Conservation (phyloP, 1,140 invertebrate genomes). For the Lordiphosa mommai region DNA sequence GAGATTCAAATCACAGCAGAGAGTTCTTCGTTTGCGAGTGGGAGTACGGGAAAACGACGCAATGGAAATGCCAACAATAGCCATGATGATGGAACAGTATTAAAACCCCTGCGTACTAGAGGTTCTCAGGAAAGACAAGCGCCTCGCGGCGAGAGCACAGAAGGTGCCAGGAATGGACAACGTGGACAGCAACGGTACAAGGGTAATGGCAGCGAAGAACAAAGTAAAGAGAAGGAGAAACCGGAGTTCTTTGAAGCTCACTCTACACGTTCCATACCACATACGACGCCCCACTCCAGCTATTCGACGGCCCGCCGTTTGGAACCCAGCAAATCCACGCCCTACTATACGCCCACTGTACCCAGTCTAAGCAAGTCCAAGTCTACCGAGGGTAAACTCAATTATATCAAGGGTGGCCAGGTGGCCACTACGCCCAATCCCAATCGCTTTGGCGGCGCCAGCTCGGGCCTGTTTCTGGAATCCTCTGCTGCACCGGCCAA, state of each 20-base stretch:
- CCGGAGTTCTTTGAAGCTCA: constrained; percentile 55
- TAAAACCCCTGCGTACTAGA: constrained; percentile 37
- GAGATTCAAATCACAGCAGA: constrained; percentile 88
- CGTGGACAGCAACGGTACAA: constrained; percentile 66
- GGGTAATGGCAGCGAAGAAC: constrained; percentile 52
- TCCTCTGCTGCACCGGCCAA: constrained; percentile 47
- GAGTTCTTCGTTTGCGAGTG: constrained; percentile 86
- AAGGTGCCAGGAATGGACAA: constrained; percentile 52
- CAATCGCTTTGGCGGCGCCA: constrained; percentile 39
- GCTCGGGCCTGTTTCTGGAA: constrained; percentile 49
- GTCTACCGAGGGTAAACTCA: constrained; percentile 56
- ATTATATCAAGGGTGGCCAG: constrained; percentile 58
- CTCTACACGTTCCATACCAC: constrained; percentile 39
- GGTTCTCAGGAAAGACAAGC: constrained; percentile 38
- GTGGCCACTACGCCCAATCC: constrained; percentile 51
- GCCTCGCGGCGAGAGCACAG: constrained; percentile 35
- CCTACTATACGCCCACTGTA: constrained; percentile 79
- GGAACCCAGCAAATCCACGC: constrained; percentile 69
- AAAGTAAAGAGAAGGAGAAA: constrained; percentile 48
- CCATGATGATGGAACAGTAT: constrained; percentile 36
- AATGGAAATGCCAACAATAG: constrained; percentile 46
- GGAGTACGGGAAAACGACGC: constrained; percentile 61
- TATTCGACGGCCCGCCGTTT: constrained; percentile 56
- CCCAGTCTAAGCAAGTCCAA: constrained; percentile 70
- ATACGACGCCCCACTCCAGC: constrained; percentile 54